Evolutionary conservation across 1,140 invertebrate genomes (phyloP).

Genomic region (Daktulosphaira vitifoliae): DNA sequence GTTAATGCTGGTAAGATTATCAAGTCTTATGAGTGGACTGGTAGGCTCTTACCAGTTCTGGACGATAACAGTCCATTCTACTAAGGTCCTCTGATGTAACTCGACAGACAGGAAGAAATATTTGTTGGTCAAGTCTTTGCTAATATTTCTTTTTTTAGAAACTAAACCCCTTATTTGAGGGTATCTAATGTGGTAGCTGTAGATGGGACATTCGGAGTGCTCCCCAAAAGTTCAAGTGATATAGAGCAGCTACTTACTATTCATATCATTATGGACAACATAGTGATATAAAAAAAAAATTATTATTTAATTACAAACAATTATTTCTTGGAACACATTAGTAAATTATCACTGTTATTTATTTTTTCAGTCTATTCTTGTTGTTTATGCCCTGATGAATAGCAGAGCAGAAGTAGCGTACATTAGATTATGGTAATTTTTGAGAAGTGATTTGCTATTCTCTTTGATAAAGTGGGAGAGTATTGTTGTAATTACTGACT

Average conservation of each 20-base stretch:
- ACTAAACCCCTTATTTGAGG: not conserved
- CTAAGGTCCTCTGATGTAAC: too few species aligned
- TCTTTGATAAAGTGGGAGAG: not conserved
- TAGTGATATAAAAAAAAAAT: not conserved
- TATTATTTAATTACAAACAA: too few species aligned
- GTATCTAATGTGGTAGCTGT: not conserved
- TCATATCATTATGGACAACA: not conserved
- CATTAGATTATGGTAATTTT: not conserved
- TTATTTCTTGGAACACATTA: too few species aligned
- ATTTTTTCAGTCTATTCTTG: not conserved
- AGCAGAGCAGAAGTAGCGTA: not conserved
- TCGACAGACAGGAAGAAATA: too few species aligned
- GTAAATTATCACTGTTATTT: not conserved
- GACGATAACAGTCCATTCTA: too few species aligned
- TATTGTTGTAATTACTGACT: not conserved
- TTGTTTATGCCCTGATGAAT: not conserved
- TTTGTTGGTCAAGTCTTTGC: not conserved
- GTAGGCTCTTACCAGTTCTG: too few species aligned
- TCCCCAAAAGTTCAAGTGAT: not conserved
- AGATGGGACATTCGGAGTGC: not conserved
- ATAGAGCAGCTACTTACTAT: not conserved
- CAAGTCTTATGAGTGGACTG: too few species aligned
- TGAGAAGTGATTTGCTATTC: not conserved
- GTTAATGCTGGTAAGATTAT: too few species aligned
- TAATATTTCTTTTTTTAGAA: not conserved